A percentile compares a stretch with the other conserved stretches of the same genome.
Conservation (phyloP, 2,113 vertebrate genomes). For the Isurus oxyrinchus region DNA sequence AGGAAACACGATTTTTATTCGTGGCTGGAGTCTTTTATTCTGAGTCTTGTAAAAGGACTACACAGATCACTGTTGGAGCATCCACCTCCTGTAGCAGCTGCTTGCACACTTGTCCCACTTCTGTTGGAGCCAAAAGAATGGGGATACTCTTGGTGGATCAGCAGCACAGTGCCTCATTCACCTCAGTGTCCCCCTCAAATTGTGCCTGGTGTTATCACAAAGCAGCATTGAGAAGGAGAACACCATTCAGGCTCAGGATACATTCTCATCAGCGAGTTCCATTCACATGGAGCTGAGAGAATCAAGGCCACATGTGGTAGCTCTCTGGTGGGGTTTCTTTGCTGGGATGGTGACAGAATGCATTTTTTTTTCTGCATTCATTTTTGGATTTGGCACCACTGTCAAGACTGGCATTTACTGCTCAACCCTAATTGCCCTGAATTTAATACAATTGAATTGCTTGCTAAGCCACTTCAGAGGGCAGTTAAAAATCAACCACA, state of each 20-base stretch:
- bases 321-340: background rate
- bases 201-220: background rate
- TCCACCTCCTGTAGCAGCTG: background rate
- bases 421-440: background rate
- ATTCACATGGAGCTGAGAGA: background rate
- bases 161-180: background rate
- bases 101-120: background rate
- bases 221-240: background rate
- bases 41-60: background rate
- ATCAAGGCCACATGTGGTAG: background rate
- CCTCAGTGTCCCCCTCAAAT: background rate
- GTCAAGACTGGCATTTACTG: background rate
- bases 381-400: background rate
- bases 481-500: background rate
- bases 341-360: background rate
- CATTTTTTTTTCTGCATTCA: background rate
- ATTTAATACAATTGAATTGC: background rate
- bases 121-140: background rate
- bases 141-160: background rate
- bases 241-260: background rate
- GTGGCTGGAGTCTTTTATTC: background rate
- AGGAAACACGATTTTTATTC: background rate
- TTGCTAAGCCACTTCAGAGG: background rate
- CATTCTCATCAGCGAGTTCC: background rate
- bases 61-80: background rate